Evolutionary conservation across 2,888 invertebrate genomes (phyloP).

Genomic region (Hermaeophaga mercurialis): DNA sequence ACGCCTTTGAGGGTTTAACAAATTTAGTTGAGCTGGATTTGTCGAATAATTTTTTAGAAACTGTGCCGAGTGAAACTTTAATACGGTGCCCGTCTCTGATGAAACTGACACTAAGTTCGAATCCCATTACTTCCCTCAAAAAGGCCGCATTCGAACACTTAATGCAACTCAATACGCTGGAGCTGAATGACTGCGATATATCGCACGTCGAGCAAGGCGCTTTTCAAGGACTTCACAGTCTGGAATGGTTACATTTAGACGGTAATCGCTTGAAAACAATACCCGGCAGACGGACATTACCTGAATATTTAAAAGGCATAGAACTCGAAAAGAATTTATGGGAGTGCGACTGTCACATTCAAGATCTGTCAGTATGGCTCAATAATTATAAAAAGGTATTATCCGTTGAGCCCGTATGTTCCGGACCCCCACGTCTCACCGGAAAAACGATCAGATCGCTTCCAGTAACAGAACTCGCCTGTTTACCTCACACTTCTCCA

Average conservation of each 20-base stretch:
- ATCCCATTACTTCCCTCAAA: slow-evolving; percentile 77
- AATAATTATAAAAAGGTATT: slow-evolving; percentile 76
- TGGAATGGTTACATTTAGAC: slow-evolving; percentile 84
- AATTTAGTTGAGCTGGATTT: slow-evolving; percentile 90
- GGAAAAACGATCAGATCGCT: slow-evolving; percentile 72
- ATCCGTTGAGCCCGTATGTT: slow-evolving; percentile 78
- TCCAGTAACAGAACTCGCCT: slow-evolving; percentile 72
- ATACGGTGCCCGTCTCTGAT: slow-evolving; percentile 80
- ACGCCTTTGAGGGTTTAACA: slow-evolving; percentile 82
- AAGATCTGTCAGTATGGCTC: slow-evolving; percentile 80
- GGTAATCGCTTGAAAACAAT: slow-evolving; percentile 79
- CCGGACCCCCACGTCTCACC: slow-evolving; percentile 70
- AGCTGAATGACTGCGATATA: slow-evolving; percentile 81
- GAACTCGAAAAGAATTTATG: slow-evolving; percentile 86
- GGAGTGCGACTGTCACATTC: slow-evolving; percentile 85
- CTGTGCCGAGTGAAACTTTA: slow-evolving; percentile 80
- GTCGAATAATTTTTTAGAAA: slow-evolving; percentile 78
- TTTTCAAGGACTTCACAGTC: slow-evolving; percentile 78
- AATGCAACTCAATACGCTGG: slow-evolving; percentile 77
- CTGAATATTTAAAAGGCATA: slow-evolving; percentile 72
- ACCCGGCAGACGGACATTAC: slow-evolving; percentile 72
- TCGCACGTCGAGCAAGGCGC: slow-evolving; percentile 78
- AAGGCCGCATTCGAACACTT: slow-evolving; percentile 76
- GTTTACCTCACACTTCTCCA: slow-evolving; percentile 78
- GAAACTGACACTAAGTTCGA: slow-evolving; percentile 80